Evolutionary conservation across 2,113 vertebrate genomes (phyloP).

Genomic region (Meles meles): DNA sequence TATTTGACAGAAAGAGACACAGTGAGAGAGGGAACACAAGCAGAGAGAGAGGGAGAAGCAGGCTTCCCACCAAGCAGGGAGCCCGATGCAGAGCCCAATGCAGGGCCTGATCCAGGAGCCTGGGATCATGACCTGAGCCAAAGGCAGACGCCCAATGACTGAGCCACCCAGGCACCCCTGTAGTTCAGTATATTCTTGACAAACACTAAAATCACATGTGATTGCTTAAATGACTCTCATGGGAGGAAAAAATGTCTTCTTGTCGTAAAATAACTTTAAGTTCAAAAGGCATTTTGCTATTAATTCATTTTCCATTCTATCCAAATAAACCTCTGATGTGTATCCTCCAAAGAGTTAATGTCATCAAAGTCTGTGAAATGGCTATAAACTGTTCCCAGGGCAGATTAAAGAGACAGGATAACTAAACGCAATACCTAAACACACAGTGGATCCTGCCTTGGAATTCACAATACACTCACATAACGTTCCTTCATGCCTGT

Average conservation of each 20-base stretch:
- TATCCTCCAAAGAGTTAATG: background rate
- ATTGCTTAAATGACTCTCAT: background rate
- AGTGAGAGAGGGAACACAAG: too few relatives aligned
- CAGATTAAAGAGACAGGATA: background rate
- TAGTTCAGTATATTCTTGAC: background rate
- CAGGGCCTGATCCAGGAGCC: too few relatives aligned
- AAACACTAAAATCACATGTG: background rate
- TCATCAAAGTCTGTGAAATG: background rate
- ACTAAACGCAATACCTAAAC: background rate
- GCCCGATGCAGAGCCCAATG: too few relatives aligned
- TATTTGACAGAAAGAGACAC: too few relatives aligned
- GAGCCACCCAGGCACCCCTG: too few relatives aligned
- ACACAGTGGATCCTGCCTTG: background rate
- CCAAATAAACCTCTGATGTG: background rate
- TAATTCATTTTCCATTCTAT: background rate
- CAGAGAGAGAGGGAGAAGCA: too few relatives aligned
- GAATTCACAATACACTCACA: background rate
- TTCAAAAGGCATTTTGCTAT: background rate
- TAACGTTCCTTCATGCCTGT: background rate
- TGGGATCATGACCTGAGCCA: too few relatives aligned
- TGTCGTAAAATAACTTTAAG: background rate
- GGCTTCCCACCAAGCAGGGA: too few relatives aligned
- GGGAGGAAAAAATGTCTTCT: background rate
- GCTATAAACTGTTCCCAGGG: background rate
- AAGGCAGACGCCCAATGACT: too few relatives aligned